Base-by-base conservation (phyloP, 2,113 vertebrate species). In the Sakesphorus luctuosus region DNA sequence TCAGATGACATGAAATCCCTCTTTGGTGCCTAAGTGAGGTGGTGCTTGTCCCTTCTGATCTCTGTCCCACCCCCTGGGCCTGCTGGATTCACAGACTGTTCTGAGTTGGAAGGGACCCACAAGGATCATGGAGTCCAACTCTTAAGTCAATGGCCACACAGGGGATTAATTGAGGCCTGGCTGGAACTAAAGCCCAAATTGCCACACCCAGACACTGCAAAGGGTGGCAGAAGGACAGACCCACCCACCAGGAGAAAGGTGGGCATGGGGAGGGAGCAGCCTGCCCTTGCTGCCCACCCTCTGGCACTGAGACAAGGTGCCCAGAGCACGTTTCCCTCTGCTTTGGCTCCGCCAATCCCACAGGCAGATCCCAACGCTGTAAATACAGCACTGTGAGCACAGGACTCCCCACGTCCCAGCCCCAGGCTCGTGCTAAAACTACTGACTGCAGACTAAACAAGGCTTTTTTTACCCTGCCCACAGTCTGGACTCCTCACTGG, bases 371-470 rank as follows among this genome's bases (percentile, higher is more conserved):
- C 62, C 46, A 76, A 23, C 14, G 6, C 69, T 35, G 12, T 21
- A 52, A 85, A 78, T 63, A 26, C 52, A 79, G 49, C 58, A 83
- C 40, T 28, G 18, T 46, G 33, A 83, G 59, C 11, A 81, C 20
- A 94, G n/a, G 55, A 90, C 46, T 69, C 19, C 18, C 25, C 6
- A 0, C 50, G 62, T 90, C 46, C 36, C 72, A 90, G 63, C 55
- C 73, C 11, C 0, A 43, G 11, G 25, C n/a, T 80, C 46, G 29
- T 10, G 6, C 58, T 84, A 58, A 58, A 52, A 83, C 89, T 59
- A 80, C 59, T 2, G 1, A 31, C 29, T 55, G 29, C 79, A 93
- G 65, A 90, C 83, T 74, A 90, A 95, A 88, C 67, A 95, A 93
- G 58, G 55, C 3, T 47, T 24, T 55, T 62, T 93, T 65, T 3